Evolutionary conservation across 2,113 vertebrate genomes (phyloP).

Genomic region (Oriolus oriolus): DNA sequence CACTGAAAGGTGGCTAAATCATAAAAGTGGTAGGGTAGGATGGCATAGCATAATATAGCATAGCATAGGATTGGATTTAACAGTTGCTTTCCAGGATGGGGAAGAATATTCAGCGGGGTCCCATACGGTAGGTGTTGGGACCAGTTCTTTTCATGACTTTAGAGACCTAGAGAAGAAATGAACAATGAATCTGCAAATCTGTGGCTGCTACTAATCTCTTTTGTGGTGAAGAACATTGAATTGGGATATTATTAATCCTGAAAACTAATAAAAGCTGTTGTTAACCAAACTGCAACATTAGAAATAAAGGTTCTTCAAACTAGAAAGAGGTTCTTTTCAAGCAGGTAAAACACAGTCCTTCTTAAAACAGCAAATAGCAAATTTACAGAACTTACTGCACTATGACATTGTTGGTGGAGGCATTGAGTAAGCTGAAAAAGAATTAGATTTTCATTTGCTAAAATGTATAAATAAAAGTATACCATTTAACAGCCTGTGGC

Average conservation of each 20-base stretch:
- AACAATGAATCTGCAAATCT: neutral
- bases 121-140: neutral
- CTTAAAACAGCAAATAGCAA: neutral
- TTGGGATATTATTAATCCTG: neutral
- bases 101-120: neutral
- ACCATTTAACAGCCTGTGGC: neutral
- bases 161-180: neutral
- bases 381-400: neutral
- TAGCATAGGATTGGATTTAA: neutral
- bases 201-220: neutral
- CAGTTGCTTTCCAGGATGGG: neutral
- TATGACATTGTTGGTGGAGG: rapidly evolving
- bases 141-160: neutral
- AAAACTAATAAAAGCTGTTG: neutral
- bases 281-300: neutral
- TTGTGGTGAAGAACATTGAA: neutral
- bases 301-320: neutral
- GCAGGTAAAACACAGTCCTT: neutral
- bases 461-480: neutral
- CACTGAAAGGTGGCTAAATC: neutral
- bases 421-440: neutral
- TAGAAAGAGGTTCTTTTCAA: neutral
- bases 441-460: neutral
- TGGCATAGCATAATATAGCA: neutral
- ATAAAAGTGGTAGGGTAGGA: neutral